phyloP scores from a whole-genome alignment of 2,888 invertebrate species.

The Trissolcus japonicus region DNA sequence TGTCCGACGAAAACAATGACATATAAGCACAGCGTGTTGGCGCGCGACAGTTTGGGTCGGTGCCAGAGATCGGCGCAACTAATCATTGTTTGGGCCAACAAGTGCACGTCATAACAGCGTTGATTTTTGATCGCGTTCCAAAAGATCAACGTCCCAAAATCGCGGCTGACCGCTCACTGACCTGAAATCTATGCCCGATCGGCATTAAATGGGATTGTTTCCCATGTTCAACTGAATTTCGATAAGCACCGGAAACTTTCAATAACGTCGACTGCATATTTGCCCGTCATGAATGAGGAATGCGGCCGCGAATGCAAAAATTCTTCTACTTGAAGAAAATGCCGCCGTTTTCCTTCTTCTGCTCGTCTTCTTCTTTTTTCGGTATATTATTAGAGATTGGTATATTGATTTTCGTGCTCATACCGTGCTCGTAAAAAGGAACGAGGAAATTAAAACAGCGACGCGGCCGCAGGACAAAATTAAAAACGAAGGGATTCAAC shows the following conservation, averaged over 20 bases:
- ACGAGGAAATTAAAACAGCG: slow-evolving; percentile 28
- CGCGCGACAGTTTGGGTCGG: slow-evolving; percentile 14
- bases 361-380: slow-evolving; percentile 19
- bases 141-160: slow-evolving; percentile 20
- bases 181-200: slow-evolving; percentile 1
- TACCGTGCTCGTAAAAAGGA: slow-evolving; percentile 13
- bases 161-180: background rate
- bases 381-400: slow-evolving; percentile 31
- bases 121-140: slow-evolving; percentile 25
- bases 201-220: slow-evolving; percentile 1
- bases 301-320: slow-evolving; percentile 1
- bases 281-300: slow-evolving; percentile 18
- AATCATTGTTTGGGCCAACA: slow-evolving; percentile 36
- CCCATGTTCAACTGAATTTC: slow-evolving; percentile 7
- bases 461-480: slow-evolving; percentile 6
- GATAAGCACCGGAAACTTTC: slow-evolving; percentile 19
- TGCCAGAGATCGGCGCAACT: slow-evolving; percentile 32
- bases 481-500: background rate
- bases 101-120: slow-evolving; percentile 28
- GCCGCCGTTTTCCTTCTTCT: too few relatives aligned
- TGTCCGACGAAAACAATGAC: slow-evolving; percentile 7
- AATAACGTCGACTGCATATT: slow-evolving; percentile 33
- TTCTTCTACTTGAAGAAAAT: too few relatives aligned
- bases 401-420: slow-evolving; percentile 33
- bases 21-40: slow-evolving; percentile 26